A percentile compares a stretch with the other conserved stretches of the same genome.
These are phyloP conservation scores for Eptatretus atami DNA, from an alignment of 2,797 vertebrate species.

Conservation along the genomic window DNA sequence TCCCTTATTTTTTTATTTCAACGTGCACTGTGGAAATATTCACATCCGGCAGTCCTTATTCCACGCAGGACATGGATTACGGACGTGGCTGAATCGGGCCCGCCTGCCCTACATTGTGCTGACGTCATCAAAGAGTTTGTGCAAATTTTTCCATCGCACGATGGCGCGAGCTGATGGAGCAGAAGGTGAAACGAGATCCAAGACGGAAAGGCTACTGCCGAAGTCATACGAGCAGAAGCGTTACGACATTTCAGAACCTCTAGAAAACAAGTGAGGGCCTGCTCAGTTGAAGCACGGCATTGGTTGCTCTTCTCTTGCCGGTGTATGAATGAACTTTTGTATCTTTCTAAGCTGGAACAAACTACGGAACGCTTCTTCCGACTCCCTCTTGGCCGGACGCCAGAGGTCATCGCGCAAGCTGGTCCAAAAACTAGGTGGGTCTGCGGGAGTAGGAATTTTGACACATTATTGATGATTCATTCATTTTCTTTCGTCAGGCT, in stretches of 20 bases:
- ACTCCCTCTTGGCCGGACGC: slow-evolving; percentile 86
- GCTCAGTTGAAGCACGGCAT: too few species aligned
- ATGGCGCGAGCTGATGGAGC: slow-evolving; percentile 74
- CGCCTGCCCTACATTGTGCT: slow-evolving; percentile 78
- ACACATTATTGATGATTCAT: too few species aligned
- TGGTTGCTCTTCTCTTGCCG: too few species aligned
- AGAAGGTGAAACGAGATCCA: slow-evolving; percentile 93
- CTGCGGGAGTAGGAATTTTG: too few species aligned
- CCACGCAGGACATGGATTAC: slow-evolving; percentile 70
- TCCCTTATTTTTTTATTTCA: too few species aligned
- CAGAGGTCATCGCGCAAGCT: slow-evolving; percentile 71
- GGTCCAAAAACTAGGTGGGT: slow-evolving; percentile 14
- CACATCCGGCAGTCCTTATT: slow-evolving; percentile 24
- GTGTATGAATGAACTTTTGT: too few species aligned
- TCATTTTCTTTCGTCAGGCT: too few species aligned
- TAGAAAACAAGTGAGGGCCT: slow-evolving; percentile 63
- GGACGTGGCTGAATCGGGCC: slow-evolving; percentile 80
- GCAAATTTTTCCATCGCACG: slow-evolving; percentile 91
- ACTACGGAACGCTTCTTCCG: slow-evolving; percentile 85
- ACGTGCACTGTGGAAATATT: too few species aligned
- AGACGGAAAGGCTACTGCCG: slow-evolving; percentile 65
- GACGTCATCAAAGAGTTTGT: slow-evolving; percentile 97
- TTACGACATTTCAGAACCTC: slow-evolving; percentile 88
- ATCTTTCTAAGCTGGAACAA: slow-evolving; percentile 54
- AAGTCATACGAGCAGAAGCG: slow-evolving; percentile 94